Conservation (phyloP, 2,888 invertebrate species). For the Frankliniella intonsa region DNA sequence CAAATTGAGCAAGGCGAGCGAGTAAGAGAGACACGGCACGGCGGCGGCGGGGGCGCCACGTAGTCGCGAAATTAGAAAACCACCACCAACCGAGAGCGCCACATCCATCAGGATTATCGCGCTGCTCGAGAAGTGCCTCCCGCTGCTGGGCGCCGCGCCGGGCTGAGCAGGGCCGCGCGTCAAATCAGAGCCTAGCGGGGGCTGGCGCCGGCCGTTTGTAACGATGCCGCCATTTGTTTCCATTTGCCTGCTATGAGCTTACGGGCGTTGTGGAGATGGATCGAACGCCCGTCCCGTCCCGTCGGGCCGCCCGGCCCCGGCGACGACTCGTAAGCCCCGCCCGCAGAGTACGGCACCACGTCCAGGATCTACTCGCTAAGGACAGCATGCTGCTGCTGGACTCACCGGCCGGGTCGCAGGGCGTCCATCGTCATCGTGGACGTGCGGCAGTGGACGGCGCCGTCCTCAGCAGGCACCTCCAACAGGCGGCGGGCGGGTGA, state of each 20-base stretch:
- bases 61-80: conserved; percentile 3
- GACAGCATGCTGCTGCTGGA: not conserved
- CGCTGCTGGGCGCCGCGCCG: not conserved
- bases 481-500: too few relatives aligned
- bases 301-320: not conserved
- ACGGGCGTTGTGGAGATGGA: too few relatives aligned
- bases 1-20: not conserved
- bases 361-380: not conserved
- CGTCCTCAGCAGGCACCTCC: too few relatives aligned
- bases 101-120: conserved; percentile 14
- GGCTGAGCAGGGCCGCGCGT: not conserved
- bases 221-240: not conserved
- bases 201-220: not conserved
- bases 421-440: too few relatives aligned
- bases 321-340: not conserved
- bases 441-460: too few relatives aligned
- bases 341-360: not conserved
- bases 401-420: too few relatives aligned
- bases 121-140: not conserved
- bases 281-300: too few relatives aligned
- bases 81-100: not conserved
- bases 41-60: not conserved
- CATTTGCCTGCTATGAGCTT: not conserved
- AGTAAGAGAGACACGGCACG: too few relatives aligned
- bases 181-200: not conserved